phyloP scores from a whole-genome alignment of 2,888 invertebrate species.

The Agonum fuliginosum region DNA sequence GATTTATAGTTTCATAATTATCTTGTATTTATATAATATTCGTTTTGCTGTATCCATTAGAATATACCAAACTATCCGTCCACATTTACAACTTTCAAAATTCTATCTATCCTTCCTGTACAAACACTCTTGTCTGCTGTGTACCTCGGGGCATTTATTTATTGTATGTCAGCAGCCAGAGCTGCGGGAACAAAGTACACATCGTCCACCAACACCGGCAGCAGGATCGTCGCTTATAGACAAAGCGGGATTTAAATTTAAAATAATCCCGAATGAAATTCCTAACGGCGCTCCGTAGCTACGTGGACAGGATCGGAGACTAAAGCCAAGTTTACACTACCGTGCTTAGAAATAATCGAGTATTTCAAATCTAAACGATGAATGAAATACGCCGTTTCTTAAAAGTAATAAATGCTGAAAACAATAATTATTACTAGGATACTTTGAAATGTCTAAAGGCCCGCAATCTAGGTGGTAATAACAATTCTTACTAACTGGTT shows the following conservation, averaged over 20 bases:
- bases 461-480: too few species aligned
- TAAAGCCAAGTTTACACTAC: too few species aligned
- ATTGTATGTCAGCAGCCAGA: not conserved
- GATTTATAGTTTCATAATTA: not conserved
- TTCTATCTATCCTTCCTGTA: not conserved
- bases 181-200: not conserved
- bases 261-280: slow-evolving; percentile 42
- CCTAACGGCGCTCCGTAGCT: not conserved
- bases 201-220: slow-evolving; percentile 6
- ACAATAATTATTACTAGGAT: too few species aligned
- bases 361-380: too few species aligned
- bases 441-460: too few species aligned
- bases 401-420: too few species aligned
- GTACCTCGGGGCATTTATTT: slow-evolving; percentile 29
- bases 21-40: not conserved
- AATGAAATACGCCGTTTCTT: too few species aligned
- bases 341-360: too few species aligned
- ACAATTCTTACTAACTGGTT: too few species aligned
- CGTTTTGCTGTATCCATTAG: not conserved
- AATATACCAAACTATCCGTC: not conserved
- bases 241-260: slow-evolving; percentile 34
- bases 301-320: too few species aligned
- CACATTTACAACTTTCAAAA: not conserved
- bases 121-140: not conserved
- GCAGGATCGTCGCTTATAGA: slow-evolving; percentile 26